Evolutionary conservation across 2,113 vertebrate species (phyloP), one percentile per base, ranked within the genome.

Genomic region (Puntigrus tetrazona): DNA sequence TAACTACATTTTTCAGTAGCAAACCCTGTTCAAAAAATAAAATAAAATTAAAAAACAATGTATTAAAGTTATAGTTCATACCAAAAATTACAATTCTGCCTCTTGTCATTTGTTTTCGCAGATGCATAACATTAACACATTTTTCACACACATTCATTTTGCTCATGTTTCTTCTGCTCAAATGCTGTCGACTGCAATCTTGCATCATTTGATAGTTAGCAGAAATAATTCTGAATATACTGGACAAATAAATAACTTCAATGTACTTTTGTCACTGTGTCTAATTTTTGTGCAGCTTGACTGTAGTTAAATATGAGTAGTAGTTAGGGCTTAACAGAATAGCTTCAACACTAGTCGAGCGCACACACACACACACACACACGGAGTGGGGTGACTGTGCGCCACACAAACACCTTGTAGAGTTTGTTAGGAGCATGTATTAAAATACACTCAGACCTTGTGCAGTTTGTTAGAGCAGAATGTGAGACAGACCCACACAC

Each of bases 281-380:
- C 22, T n/a, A 38, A 7, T 38, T 20, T 61, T 27, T 6, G 36
- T 27, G 41, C 3, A 47, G 41, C 25, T 47, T 52, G 43, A 75
- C 45, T 31, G 70, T 70, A 72, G 38, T 29, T 50, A 50, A 9
- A 34, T 57, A 77, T n/a, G 10, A 73, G 2, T 2, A 52, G 20
- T 55, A 55, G 31, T 5, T 34, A 41, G 22, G 9, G 8, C 4
- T 22, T 57, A 2, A 36, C 47, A 59, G 8, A 36, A 18, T 18
- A 47, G 25, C 20, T 11, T 43, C 73, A 84, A 52, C 84, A 89
- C 88, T 88, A n/a, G n/a, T n/a, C n/a, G 78, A 65, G 47, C 13
- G 77, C 43, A 45, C 43, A 45, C 43, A 47, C 43, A 38, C 67
- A 83, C 47, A 69, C 22, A 7, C 18, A 20, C 36, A 10, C 1